phyloP scores from a whole-genome alignment of 2,888 invertebrate genomes.

The Acanthoscelides obtectus region DNA sequence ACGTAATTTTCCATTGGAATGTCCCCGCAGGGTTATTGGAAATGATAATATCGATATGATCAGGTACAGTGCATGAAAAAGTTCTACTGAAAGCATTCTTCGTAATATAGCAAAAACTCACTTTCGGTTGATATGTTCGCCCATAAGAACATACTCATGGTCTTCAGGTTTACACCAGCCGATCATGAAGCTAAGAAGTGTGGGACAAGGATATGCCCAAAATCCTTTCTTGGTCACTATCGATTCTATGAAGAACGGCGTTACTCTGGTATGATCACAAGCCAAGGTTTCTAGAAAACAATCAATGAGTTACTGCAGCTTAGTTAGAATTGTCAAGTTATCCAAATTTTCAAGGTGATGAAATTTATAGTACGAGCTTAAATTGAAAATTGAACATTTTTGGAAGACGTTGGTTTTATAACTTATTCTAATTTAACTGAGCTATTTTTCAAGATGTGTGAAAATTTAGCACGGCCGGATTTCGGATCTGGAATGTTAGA shows the following conservation, averaged over 20 bases:
- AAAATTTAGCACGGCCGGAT: no score
- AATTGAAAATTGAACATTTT: background rate
- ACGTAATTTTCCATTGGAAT: background rate
- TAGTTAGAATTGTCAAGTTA: no score
- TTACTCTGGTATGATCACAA: conserved; percentile 87
- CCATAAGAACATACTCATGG: conserved; percentile 79
- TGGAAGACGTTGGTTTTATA: no score
- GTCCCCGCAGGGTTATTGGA: no score
- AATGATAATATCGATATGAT: no score
- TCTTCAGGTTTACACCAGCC: conserved; percentile 80
- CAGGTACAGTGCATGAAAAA: no score
- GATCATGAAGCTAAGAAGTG: conserved; percentile 75
- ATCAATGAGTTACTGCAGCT: no score
- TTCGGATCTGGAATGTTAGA: no score
- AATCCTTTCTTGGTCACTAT: conserved; percentile 75
- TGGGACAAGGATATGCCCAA: conserved; percentile 81
- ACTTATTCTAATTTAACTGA: no score
- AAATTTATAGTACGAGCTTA: background rate
- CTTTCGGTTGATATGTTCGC: conserved; percentile 75
- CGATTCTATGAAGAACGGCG: conserved; percentile 86
- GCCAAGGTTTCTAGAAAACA: conserved; percentile 69
- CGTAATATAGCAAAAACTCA: conserved; percentile 47
- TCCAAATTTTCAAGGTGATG: no score
- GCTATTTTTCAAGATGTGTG: no score
- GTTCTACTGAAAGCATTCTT: no score